Conservation (phyloP, 2,797 vertebrate species). For the Fundulus diaphanus region DNA sequence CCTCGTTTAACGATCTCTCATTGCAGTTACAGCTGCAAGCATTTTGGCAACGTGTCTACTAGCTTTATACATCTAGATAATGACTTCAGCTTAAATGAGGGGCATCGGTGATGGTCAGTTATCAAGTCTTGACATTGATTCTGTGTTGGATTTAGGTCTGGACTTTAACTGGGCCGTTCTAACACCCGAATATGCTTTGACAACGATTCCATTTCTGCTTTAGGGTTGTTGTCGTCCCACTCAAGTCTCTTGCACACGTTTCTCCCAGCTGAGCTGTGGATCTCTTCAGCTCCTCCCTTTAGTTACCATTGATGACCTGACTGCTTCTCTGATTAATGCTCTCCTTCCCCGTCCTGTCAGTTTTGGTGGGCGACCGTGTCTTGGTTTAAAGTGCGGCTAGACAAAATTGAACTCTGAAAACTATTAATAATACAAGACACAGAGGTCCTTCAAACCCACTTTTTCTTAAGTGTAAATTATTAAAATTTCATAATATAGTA, state of each 20-base stretch:
- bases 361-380: neutral
- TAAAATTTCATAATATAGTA: too few species aligned
- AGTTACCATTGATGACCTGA: neutral
- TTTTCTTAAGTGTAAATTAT: too few species aligned
- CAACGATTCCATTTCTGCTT: neutral
- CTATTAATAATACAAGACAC: too few species aligned
- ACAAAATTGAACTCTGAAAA: too few species aligned
- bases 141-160: too few species aligned
- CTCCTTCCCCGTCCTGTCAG: neutral
- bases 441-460: too few species aligned
- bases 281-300: neutral
- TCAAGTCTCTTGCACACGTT: neutral
- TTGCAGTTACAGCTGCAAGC: neutral
- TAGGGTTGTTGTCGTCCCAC: neutral
- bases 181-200: neutral
- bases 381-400: neutral
- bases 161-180: neutral
- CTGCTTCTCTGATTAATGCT: neutral
- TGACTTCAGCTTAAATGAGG: too few species aligned
- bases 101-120: too few species aligned
- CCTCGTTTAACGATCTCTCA: neutral
- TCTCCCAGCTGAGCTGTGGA: neutral
- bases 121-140: too few species aligned
- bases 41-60: too few species aligned
- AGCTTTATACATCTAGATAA: too few species aligned